Percentiles rank a stretch among this genome's conserved stretches.
These are phyloP conservation scores for Ceratotherium simum DNA, from an alignment of 2,113 vertebrate species.

Conservation along the genomic window DNA sequence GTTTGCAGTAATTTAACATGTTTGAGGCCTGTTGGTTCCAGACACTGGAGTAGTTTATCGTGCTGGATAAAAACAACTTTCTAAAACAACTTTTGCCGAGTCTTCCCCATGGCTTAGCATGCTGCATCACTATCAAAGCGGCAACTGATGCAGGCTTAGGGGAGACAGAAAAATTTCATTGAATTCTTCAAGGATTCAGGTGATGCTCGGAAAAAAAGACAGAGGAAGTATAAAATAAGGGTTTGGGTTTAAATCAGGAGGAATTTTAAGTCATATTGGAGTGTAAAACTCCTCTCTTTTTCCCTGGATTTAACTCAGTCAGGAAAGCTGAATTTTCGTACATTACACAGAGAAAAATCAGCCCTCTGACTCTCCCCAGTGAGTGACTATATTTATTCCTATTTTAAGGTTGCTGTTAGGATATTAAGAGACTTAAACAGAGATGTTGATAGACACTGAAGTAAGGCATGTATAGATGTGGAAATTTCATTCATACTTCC, in stretches of 20 bases:
- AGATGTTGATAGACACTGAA: not conserved
- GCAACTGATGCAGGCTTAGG: not conserved
- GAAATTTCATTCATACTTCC: not conserved
- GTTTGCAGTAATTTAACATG: not conserved
- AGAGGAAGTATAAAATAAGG: not conserved
- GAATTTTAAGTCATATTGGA: not conserved
- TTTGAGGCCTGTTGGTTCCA: not conserved
- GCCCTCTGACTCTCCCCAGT: not conserved
- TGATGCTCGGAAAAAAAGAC: not conserved
- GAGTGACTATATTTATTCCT: not conserved
- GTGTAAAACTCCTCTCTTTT: not conserved
- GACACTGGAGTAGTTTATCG: not conserved
- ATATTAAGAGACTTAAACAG: constrained; percentile 8
- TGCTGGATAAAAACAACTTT: constrained; percentile 1
- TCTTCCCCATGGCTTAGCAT: not conserved
- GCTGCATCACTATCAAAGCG: not conserved
- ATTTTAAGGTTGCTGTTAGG: not conserved
- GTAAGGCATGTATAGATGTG: not conserved
- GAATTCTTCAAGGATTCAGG: not conserved
- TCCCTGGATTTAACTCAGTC: not conserved
- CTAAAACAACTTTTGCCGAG: constrained; percentile 7
- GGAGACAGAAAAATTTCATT: not conserved
- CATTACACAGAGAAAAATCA: not conserved
- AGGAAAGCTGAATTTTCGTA: constrained; percentile 14
- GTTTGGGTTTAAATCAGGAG: not conserved